Conservation (phyloP, 1,140 invertebrate species). For the Aphidius gifuensis region DNA sequence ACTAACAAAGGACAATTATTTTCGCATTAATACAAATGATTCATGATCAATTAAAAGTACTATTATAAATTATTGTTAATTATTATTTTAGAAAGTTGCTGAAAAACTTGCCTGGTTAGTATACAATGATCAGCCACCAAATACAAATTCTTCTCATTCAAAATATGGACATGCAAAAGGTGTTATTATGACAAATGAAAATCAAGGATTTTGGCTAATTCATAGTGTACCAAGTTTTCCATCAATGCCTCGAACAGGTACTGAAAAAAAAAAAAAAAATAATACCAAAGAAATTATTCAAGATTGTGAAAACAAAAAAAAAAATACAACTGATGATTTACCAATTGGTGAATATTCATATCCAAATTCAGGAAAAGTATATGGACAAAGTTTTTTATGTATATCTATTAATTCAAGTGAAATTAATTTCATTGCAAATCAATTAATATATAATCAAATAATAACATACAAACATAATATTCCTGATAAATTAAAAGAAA, state of each 20-base stretch:
- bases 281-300: constrained; percentile 13
- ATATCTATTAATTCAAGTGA: constrained; percentile 66
- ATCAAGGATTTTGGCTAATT: constrained; percentile 81
- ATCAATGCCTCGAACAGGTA: constrained; percentile 50
- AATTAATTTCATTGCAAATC: constrained; percentile 68
- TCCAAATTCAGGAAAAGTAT: constrained; percentile 67
- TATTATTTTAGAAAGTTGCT: constrained; percentile 31
- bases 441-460: constrained; percentile 76
- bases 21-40: constrained; percentile 16
- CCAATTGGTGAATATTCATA: constrained; percentile 64
- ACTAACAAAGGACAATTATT: constrained; percentile 1
- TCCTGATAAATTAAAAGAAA: constrained; percentile 51
- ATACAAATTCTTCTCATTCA: constrained; percentile 51
- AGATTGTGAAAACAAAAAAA: neutral
- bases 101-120: constrained; percentile 61
- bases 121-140: constrained; percentile 83
- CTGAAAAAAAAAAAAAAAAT: constrained; percentile 26
- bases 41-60: neutral
- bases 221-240: constrained; percentile 89
- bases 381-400: constrained; percentile 87
- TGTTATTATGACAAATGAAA: constrained; percentile 68
- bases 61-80: constrained; percentile 16
- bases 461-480: constrained; percentile 63
- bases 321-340: constrained; percentile 18
- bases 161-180: constrained; percentile 83